phyloP scores from a whole-genome alignment of 2,113 vertebrate species.

The Notarius lentiginosus region DNA sequence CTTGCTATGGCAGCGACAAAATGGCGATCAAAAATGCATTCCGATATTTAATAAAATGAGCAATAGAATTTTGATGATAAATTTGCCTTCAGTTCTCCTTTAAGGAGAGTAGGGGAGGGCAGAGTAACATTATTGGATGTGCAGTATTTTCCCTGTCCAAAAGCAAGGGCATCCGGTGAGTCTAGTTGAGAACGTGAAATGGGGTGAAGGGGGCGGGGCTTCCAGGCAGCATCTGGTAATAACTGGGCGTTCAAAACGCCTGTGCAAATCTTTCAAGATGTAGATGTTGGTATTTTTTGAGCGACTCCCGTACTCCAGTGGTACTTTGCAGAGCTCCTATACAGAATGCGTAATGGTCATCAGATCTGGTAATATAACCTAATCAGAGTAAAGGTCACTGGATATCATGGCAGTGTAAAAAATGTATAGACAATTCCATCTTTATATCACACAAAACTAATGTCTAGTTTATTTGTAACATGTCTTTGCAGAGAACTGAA shows the following conservation, averaged over 20 bases:
- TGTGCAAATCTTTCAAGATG: not conserved
- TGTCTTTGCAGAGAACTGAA: conserved; percentile 86
- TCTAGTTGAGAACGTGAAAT: not conserved
- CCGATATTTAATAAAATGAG: no score
- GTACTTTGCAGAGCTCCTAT: not conserved
- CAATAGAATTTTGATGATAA: no score
- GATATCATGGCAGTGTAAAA: not conserved
- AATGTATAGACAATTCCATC: not conserved
- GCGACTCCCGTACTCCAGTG: no score
- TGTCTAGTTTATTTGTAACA: not conserved
- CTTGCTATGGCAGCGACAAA: no score
- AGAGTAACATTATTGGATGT: not conserved
- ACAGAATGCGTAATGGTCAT: not conserved
- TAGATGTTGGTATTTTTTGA: not conserved
- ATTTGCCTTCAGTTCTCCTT: no score
- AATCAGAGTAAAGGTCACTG: not conserved
- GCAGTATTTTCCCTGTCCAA: not conserved
- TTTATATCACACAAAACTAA: conserved; percentile 1
- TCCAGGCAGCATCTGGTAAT: not conserved
- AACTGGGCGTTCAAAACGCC: not conserved
- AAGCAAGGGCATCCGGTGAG: not conserved
- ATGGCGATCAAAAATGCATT: no score
- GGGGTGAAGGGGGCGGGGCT: not conserved
- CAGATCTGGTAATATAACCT: not conserved
- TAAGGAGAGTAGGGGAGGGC: not conserved